Evolutionary conservation across 2,888 invertebrate species (phyloP), one percentile per base, ranked within the genome.

Genomic region (Lepetodrilus schrolli): DNA sequence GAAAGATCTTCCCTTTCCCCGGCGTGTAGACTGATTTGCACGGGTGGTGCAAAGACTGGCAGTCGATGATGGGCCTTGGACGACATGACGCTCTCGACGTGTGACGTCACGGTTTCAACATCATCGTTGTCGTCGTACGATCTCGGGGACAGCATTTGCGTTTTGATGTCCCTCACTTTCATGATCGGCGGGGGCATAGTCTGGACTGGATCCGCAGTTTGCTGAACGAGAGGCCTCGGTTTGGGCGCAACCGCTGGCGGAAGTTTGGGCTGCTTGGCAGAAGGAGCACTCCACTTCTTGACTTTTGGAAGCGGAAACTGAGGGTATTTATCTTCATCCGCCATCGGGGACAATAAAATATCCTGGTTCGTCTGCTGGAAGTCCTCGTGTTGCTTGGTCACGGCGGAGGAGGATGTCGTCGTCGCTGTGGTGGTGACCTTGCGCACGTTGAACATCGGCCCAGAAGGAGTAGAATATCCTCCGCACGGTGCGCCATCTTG

Each of bases 1-100:
- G 30, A 37, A 10, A 73, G 69, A 50, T 47, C 49, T 13, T 49
- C 49, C 49, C 50, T 49, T 26, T 49, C 36, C 38, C 49, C 70
- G 0, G 73, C 70, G 66, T 80, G 79, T 43, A 71, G 73, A 47
- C 66, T 72, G 37, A 82, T 81, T 68, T 80, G 80, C 7, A 84
- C 83, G 1, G 82, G 82, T 8, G 87, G 87, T 8, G 80, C 85
- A 75, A 86, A 87, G 10, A 87, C 80, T 7, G 81, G 84, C 50
- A 82, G 75, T 43, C 80, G 78, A 43, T 75, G 73, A 8, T 78
- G 80, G 7, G 75, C 75, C 10, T 72, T 66, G 50, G 72, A 71
- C 13, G 68, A 74, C n/a, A 73, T 58, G 26, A 58, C n/a, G 8
- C 30, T 23, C 30, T 26, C 58, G n/a, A 30, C 58, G 7, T 8